phyloP scores from a whole-genome alignment of 1,140 invertebrate species.

The Trinorchestia longiramus region DNA sequence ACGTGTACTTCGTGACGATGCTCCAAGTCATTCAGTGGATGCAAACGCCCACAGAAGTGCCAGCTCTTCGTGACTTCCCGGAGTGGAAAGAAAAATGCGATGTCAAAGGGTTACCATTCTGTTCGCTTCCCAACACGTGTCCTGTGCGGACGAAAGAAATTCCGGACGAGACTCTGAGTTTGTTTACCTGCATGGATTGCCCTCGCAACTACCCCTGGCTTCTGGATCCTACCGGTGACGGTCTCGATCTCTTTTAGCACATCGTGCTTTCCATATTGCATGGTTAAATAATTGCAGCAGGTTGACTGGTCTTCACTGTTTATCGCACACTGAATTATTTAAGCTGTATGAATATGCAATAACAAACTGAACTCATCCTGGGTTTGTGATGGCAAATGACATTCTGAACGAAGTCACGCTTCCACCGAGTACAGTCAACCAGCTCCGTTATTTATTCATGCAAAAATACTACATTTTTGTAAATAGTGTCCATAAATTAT shows the following conservation, averaged over 20 bases:
- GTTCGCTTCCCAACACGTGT: slow-evolving; percentile 90
- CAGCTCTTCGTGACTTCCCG: slow-evolving; percentile 87
- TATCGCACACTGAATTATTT: neutral
- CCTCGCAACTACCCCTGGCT: slow-evolving; percentile 97
- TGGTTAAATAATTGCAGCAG: neutral
- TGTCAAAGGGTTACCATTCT: slow-evolving; percentile 92
- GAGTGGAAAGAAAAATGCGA: slow-evolving; percentile 97
- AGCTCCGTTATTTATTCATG: neutral
- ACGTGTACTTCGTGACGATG: slow-evolving; percentile 95
- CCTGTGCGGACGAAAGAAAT: slow-evolving; percentile 89
- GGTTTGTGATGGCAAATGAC: neutral
- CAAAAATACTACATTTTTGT: neutral
- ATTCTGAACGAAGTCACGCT: neutral
- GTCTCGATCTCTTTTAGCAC: slow-evolving; percentile 77
- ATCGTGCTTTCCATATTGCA: neutral
- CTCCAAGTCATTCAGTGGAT: slow-evolving; percentile 97
- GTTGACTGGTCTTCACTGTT: neutral
- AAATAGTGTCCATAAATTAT: neutral
- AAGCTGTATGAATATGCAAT: neutral
- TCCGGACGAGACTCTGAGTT: slow-evolving; percentile 89
- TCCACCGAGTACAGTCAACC: neutral
- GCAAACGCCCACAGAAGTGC: slow-evolving; percentile 92
- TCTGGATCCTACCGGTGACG: slow-evolving; percentile 93
- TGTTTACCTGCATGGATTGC: slow-evolving; percentile 96
- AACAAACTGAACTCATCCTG: neutral